Conservation (phyloP, 2,888 invertebrate species). For the Anarsia innoxiella region DNA sequence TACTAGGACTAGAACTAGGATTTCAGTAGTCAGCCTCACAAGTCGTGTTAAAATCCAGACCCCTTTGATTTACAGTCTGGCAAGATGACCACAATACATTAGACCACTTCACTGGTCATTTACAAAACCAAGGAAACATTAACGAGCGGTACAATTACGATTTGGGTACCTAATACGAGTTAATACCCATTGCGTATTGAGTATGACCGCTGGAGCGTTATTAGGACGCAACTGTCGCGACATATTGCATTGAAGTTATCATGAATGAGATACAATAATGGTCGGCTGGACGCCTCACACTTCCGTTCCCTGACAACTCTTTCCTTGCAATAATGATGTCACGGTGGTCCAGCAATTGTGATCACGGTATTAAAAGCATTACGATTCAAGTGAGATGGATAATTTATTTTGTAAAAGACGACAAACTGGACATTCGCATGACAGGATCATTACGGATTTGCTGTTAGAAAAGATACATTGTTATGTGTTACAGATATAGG, state of each 20-base stretch:
- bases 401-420: conserved; percentile 7
- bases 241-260: conserved; percentile 4
- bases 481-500: too few relatives aligned
- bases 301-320: conserved; percentile 8
- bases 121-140: not conserved
- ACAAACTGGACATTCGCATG: conserved; percentile 5
- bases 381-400: conserved; percentile 8
- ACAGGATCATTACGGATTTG: conserved; percentile 7
- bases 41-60: too few relatives aligned
- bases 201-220: not conserved
- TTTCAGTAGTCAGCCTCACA: too few relatives aligned
- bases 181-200: conserved; percentile 2
- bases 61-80: too few relatives aligned
- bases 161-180: too few relatives aligned
- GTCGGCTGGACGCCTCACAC: not conserved
- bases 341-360: conserved; percentile 7
- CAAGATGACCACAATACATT: too few relatives aligned
- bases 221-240: conserved; percentile 6
- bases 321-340: conserved; percentile 6
- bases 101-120: not conserved
- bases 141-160: too few relatives aligned
- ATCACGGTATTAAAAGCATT: conserved; percentile 1
- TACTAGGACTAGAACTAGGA: too few relatives aligned
- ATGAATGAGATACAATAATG: not conserved
- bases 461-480: too few relatives aligned